Evolutionary conservation across 2,888 invertebrate genomes (phyloP).

Genomic region (Lasius fuliginosus): DNA sequence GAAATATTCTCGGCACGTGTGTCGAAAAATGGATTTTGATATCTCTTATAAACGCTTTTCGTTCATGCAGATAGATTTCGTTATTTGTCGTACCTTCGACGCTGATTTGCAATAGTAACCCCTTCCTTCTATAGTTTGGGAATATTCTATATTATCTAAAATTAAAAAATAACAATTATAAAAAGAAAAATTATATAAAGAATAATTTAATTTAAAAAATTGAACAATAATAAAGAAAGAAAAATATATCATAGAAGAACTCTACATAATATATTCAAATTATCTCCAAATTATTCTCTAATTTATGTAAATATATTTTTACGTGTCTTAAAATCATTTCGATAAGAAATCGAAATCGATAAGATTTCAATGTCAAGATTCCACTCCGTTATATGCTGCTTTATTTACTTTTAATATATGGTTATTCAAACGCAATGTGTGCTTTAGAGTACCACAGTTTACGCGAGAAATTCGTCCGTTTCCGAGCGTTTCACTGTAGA

Average conservation of each 20-base stretch:
- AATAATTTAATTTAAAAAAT: too few relatives aligned
- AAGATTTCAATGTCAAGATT: background rate
- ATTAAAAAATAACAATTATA: too few relatives aligned
- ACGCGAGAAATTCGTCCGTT: background rate
- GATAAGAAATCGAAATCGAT: background rate
- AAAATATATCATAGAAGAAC: too few relatives aligned
- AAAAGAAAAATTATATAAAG: too few relatives aligned
- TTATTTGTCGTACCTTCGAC: slow-evolving; percentile 29
- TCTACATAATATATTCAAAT: too few relatives aligned
- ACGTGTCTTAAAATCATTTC: background rate
- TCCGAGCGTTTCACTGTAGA: background rate
- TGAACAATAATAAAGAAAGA: too few relatives aligned
- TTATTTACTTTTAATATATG: background rate
- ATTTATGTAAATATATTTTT: background rate
- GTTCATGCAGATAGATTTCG: slow-evolving; percentile 34
- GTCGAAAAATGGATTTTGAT: slow-evolving; percentile 13
- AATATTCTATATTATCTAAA: background rate
- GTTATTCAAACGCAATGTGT: background rate
- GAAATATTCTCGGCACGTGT: slow-evolving; percentile 40
- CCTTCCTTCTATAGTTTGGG: background rate
- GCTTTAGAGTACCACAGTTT: background rate
- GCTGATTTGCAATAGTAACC: background rate
- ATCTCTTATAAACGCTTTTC: slow-evolving; percentile 6
- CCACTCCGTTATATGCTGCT: background rate
- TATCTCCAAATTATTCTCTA: background rate